Conservation (phyloP, 2,888 invertebrate genomes). For the Melieria crassipennis region DNA sequence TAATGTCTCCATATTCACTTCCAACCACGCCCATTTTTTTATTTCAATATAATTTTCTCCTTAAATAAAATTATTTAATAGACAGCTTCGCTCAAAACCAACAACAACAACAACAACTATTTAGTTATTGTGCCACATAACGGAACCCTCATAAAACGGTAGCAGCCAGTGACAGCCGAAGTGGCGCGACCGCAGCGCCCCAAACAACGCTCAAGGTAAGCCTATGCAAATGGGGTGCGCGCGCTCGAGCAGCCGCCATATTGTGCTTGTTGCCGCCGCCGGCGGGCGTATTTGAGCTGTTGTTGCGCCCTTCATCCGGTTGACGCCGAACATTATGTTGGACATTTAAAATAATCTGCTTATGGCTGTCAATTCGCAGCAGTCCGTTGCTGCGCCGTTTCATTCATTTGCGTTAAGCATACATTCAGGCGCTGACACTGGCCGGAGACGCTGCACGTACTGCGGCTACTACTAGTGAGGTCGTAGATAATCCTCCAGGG, state of each 20-base stretch:
- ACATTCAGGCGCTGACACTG: constrained; percentile 5
- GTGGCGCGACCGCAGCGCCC: too few relatives aligned
- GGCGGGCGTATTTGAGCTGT: not conserved
- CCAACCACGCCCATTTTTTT: too few relatives aligned
- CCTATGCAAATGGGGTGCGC: constrained; percentile 16
- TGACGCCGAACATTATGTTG: constrained; percentile 2
- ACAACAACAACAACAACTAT: too few relatives aligned
- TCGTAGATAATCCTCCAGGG: constrained; percentile 13
- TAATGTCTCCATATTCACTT: too few relatives aligned
- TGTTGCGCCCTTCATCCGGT: not conserved
- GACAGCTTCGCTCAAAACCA: too few relatives aligned
- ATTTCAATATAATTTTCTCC: too few relatives aligned
- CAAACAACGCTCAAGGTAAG: constrained; percentile 3
- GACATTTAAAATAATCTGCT: constrained; percentile 35
- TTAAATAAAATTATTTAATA: too few relatives aligned
- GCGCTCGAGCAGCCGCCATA: not conserved
- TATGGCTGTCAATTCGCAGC: constrained; percentile 30
- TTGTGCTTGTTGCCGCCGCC: not conserved
- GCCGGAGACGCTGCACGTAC: not conserved
- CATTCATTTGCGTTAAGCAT: constrained; percentile 13
- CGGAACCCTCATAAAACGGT: too few relatives aligned
- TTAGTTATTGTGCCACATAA: too few relatives aligned
- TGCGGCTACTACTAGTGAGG: constrained; percentile 1
- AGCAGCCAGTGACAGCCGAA: too few relatives aligned
- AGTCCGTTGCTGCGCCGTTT: constrained; percentile 8